Evolutionary conservation across 2,113 vertebrate species (phyloP).

Genomic region (Passerina amoena): DNA sequence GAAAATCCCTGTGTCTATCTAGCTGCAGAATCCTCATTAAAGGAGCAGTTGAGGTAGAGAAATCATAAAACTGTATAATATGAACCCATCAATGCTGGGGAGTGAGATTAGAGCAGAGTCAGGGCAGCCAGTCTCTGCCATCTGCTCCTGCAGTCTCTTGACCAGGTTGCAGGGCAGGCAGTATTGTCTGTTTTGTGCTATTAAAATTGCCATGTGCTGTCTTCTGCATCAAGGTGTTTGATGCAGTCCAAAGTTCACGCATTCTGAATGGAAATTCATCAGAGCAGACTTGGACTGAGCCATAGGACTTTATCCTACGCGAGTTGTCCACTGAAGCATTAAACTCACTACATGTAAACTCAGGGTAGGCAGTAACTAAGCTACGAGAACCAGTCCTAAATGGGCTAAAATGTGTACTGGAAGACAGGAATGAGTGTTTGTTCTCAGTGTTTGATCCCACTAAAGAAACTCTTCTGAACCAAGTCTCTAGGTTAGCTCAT

Average conservation of each 20-base stretch:
- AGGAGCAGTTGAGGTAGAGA: neutral
- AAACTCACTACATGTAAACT: neutral
- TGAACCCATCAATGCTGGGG: neutral
- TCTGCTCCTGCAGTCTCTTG: constrained; percentile 24
- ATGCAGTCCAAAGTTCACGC: neutral
- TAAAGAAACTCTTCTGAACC: neutral
- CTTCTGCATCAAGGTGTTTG: neutral
- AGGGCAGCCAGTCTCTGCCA: neutral
- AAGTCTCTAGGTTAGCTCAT: neutral
- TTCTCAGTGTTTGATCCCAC: neutral
- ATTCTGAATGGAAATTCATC: neutral
- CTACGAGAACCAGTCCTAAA: neutral
- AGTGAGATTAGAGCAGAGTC: neutral
- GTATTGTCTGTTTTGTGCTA: neutral
- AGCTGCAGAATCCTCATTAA: neutral
- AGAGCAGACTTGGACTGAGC: neutral
- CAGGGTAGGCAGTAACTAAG: neutral
- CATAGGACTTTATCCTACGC: neutral
- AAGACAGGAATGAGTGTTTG: neutral
- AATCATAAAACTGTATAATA: neutral
- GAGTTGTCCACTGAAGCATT: neutral
- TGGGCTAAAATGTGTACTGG: neutral
- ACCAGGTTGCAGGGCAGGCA: neutral
- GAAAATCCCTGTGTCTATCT: neutral
- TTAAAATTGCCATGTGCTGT: constrained; percentile 1